phyloP scores from a whole-genome alignment of 2,888 invertebrate genomes.

The Xylota segnis region DNA sequence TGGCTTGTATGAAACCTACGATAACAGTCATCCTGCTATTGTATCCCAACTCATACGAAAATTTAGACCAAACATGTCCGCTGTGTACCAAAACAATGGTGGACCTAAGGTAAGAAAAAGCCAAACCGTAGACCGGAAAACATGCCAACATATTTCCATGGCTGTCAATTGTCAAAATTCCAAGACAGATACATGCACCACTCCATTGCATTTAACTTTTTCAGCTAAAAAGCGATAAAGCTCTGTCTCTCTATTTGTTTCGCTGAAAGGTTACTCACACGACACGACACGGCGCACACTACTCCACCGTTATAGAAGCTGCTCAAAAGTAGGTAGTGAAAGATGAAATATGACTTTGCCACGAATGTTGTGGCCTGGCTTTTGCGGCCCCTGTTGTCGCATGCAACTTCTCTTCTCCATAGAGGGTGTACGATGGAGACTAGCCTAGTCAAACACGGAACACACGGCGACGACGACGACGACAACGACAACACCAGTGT shows the following conservation, averaged over 20 bases:
- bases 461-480: slow-evolving; percentile 18
- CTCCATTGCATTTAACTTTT: slow-evolving; percentile 6
- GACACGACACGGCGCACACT: slow-evolving; percentile 18
- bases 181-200: slow-evolving; percentile 1
- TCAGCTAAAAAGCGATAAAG: slow-evolving; percentile 15
- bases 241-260: slow-evolving; percentile 44
- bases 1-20: too few species aligned
- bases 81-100: too few species aligned
- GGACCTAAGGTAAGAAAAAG: too few species aligned
- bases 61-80: too few species aligned
- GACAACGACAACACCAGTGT: slow-evolving; percentile 23
- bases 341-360: slow-evolving; percentile 59
- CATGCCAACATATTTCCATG: slow-evolving; percentile 35
- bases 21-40: too few species aligned
- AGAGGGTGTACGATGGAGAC: slow-evolving; percentile 3
- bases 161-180: slow-evolving; percentile 27
- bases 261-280: slow-evolving; percentile 52
- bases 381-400: slow-evolving; percentile 26
- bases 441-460: slow-evolving; percentile 41
- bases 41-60: too few species aligned
- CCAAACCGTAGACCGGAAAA: background rate
- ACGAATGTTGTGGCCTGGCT: slow-evolving; percentile 24
- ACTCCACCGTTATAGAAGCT: slow-evolving; percentile 16
- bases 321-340: slow-evolving; percentile 15
- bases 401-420: background rate